These are phyloP conservation scores for Aphyosemion australe DNA, from an alignment of 2,113 vertebrate species.

Conservation along the genomic window DNA sequence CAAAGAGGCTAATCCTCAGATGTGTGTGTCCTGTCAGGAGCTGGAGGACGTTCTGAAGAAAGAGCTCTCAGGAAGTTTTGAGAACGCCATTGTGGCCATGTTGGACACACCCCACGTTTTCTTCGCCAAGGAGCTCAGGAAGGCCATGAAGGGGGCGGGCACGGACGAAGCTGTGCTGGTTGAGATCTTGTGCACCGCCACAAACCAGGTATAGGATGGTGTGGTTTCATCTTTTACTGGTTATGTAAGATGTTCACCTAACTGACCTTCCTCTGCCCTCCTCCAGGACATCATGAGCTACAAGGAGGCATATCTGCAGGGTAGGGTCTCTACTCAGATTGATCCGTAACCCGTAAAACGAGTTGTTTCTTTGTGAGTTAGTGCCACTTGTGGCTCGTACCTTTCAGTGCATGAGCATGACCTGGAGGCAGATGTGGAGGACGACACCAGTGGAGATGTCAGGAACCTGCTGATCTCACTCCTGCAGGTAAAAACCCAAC, in stretches of 20 bases:
- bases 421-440: conserved; percentile 78
- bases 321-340: conserved; percentile 46
- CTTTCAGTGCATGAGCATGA: conserved; percentile 72
- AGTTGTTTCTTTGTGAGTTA: not conserved
- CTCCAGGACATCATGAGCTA: conserved; percentile 73
- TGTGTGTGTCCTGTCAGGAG: conserved; percentile 78
- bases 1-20: not conserved
- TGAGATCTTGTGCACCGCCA: conserved; percentile 89
- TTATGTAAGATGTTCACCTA: too few species aligned
- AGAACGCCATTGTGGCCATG: conserved; percentile 86
- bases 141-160: conserved; percentile 90
- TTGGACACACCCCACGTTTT: conserved; percentile 85
- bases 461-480: conserved; percentile 76
- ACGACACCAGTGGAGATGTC: conserved; percentile 81
- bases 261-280: conserved; percentile 5
- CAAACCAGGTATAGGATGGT: conserved; percentile 74
- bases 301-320: conserved; percentile 74
- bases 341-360: too few species aligned
- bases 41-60: conserved; percentile 87
- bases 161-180: conserved; percentile 88
- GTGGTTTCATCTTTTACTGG: not conserved
- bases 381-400: not conserved
- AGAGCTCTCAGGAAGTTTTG: conserved; percentile 89
- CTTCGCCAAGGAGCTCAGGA: conserved; percentile 83
- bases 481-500: conserved; percentile 68